A percentile compares a stretch with the other conserved stretches of the same genome.
Evolutionary conservation across 2,113 vertebrate genomes (phyloP).

Genomic region (Ceyx margarethae): DNA sequence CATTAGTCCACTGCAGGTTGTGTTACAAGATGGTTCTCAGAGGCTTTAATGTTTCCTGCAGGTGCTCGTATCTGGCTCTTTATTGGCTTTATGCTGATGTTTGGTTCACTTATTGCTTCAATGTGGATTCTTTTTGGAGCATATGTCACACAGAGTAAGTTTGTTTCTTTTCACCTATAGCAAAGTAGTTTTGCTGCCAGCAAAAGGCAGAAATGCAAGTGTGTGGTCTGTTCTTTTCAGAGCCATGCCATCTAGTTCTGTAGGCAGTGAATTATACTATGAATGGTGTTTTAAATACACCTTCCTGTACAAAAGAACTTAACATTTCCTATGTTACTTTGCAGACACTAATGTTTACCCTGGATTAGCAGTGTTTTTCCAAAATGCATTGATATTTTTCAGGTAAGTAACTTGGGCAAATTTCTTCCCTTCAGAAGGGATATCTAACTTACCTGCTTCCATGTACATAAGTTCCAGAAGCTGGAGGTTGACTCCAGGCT

Average conservation of each 20-base stretch:
- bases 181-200: not conserved
- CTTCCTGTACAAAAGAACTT: not conserved
- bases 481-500: not conserved
- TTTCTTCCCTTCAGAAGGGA: not conserved
- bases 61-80: constrained; percentile 92
- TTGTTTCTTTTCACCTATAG: not conserved
- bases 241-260: not conserved
- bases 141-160: constrained; percentile 87
- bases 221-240: not conserved
- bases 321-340: constrained; percentile 6
- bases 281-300: not conserved
- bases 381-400: constrained; percentile 94
- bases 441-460: not conserved
- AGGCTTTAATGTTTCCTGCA: constrained; percentile 37
- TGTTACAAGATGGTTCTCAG: not conserved
- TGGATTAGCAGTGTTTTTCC: constrained; percentile 91
- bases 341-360: constrained; percentile 84
- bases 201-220: not conserved
- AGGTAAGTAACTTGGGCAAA: constrained; percentile 77
- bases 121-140: constrained; percentile 92
- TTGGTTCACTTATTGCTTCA: constrained; percentile 90
- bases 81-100: constrained; percentile 93
- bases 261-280: not conserved
- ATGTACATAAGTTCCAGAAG: not conserved
- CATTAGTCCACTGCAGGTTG: not conserved